Conservation (phyloP, 1,140 invertebrate species). For the Monochamus saltuarius region DNA sequence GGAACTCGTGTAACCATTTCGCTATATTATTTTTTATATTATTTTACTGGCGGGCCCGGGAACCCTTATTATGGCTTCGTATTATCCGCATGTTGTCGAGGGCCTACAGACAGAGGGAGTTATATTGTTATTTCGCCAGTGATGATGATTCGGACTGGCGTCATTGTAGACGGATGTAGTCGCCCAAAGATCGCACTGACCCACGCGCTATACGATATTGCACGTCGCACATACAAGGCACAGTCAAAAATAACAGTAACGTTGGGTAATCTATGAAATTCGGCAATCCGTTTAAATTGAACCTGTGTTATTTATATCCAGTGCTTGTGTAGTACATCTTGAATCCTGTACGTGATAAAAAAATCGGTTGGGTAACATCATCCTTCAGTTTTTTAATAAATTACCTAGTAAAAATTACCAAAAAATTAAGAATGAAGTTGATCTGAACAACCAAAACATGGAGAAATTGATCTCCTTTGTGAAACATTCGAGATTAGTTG, state of each 20-base stretch:
- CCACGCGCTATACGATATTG: neutral
- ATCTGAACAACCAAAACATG: neutral
- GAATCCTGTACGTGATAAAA: neutral
- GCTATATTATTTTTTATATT: conserved; percentile 17
- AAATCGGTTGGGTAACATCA: neutral
- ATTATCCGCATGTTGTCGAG: conserved; percentile 19
- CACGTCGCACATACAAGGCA: neutral
- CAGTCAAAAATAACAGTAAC: no score
- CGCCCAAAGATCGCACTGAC: conserved; percentile 10
- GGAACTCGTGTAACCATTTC: conserved; percentile 22
- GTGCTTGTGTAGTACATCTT: no score
- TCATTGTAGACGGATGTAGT: conserved; percentile 14
- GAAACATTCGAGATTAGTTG: no score
- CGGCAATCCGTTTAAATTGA: no score
- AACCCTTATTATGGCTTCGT: conserved; percentile 20
- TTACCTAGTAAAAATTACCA: neutral
- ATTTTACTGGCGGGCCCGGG: conserved; percentile 7
- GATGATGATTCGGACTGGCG: conserved; percentile 26
- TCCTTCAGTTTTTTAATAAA: no score
- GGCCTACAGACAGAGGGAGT: conserved; percentile 1
- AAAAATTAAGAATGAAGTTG: neutral
- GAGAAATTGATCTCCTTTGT: no score
- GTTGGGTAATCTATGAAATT: no score
- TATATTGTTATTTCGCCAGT: conserved; percentile 12
- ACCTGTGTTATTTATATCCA: no score